Conservation (phyloP, 2,113 vertebrate genomes). For the Myotis lucifugus region DNA sequence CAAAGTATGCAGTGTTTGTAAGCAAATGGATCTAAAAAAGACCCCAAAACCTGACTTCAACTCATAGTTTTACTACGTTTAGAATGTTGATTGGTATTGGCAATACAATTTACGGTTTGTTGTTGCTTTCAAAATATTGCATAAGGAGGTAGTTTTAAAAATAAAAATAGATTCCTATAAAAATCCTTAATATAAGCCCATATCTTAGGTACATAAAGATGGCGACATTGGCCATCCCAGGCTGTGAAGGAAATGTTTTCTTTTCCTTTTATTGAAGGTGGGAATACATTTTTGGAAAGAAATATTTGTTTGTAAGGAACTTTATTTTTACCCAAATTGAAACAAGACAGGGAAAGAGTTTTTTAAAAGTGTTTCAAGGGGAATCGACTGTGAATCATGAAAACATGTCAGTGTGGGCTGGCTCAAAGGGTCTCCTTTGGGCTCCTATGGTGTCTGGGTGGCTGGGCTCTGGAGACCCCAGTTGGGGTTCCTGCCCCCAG, state of each 20-base stretch:
- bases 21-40: slow-evolving; percentile 1
- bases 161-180: background rate
- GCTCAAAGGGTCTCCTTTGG: accelerated
- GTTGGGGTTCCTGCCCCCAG: accelerated
- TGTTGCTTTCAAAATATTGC: background rate
- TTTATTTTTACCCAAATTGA: background rate
- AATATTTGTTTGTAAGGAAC: background rate
- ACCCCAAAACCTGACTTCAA: background rate
- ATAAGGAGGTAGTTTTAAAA: background rate
- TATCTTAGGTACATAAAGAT: background rate
- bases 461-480: background rate
- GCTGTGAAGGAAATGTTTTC: background rate
- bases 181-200: background rate
- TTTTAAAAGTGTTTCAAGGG: background rate
- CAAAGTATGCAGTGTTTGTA: background rate
- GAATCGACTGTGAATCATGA: background rate
- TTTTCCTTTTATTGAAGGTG: background rate
- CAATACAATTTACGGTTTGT: background rate
- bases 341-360: background rate
- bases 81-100: background rate
- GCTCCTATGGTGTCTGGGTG: accelerated
- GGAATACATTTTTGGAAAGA: background rate
- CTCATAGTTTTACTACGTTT: background rate
- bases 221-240: background rate
- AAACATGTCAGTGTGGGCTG: background rate